These are phyloP conservation scores for Polydrusus pterygomalis DNA, from an alignment of 2,888 invertebrate species.

Conservation along the genomic window DNA sequence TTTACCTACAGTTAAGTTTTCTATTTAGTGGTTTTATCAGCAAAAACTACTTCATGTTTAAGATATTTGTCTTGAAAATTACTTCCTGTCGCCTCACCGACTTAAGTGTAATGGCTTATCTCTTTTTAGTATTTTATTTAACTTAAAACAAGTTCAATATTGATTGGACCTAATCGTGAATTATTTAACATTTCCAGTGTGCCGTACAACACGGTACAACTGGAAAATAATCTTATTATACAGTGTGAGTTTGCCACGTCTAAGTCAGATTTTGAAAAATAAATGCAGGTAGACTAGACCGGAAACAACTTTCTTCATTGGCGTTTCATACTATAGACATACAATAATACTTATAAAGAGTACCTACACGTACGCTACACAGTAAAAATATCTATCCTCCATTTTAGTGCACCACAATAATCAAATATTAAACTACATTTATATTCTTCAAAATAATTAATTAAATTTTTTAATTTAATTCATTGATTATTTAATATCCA, in stretches of 20 bases:
- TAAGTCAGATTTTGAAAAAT: no score
- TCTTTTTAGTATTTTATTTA: constrained; percentile 21
- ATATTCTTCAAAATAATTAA: no score
- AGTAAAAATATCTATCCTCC: no score
- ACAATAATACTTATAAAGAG: no score
- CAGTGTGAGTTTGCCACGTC: no score
- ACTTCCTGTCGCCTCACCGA: constrained; percentile 41
- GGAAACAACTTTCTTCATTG: no score
- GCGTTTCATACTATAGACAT: no score
- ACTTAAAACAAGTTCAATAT: constrained; percentile 11
- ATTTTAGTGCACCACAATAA: no score
- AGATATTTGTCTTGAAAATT: constrained; percentile 38
- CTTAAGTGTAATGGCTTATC: constrained; percentile 39
- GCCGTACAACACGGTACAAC: not conserved
- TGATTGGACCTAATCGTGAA: not conserved
- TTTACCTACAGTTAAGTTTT: constrained; percentile 21
- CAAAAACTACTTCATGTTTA: constrained; percentile 34
- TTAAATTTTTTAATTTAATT: not conserved
- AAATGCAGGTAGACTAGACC: no score
- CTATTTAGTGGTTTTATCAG: constrained; percentile 32
- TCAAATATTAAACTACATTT: no score
- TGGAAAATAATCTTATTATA: no score
- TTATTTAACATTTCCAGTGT: not conserved
- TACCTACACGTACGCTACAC: no score
- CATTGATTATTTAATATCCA: not conserved